Percentiles rank a stretch among this genome's conserved stretches.
Conservation (phyloP, 2,113 vertebrate species). For the Pan troglodytes region NHGRI_mPanTro3-v2.1_pri NC_072413.2:18939501-18940000, state of each 20-base stretch:
- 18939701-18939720: background rate
- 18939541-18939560: background rate
- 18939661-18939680: background rate
- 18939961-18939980: background rate
- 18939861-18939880: background rate
- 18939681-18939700: background rate
- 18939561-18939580: background rate
- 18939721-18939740: background rate
- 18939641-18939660: background rate
- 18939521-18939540: background rate
- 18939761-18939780: background rate
- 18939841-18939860: background rate
- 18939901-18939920: background rate
- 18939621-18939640: background rate
- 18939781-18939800: background rate
- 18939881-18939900: background rate
- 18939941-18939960: background rate
- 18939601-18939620: background rate
- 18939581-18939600: background rate
- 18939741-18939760: background rate
- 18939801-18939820: too few species aligned
- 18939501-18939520: background rate
- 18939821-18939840: background rate
- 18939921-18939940: background rate
- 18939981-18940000: background rate